A percentile compares a stretch with the other conserved stretches of the same genome.
Evolutionary conservation across 2,113 vertebrate species (phyloP).

Genomic region (Plecotus auritus): DNA sequence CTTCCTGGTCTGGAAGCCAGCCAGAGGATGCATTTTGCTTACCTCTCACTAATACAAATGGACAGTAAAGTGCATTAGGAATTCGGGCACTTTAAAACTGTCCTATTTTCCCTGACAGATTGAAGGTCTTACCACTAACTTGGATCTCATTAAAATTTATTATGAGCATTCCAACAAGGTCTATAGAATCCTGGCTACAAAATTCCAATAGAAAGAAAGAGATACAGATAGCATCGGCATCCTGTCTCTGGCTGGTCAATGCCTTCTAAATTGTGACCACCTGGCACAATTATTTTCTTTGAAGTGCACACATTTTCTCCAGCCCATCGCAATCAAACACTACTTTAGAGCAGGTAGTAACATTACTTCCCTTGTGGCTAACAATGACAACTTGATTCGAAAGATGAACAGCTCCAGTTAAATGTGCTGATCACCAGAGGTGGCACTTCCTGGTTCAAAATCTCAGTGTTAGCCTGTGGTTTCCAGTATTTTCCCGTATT

Average conservation of each 20-base stretch:
- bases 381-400: conserved; percentile 68
- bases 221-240: not conserved
- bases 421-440: conserved; percentile 42
- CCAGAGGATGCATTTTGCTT: not conserved
- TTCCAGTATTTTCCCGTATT: not conserved
- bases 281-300: conserved; percentile 54
- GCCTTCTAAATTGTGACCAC: conserved; percentile 3
- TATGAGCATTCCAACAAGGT: not conserved
- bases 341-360: conserved; percentile 66
- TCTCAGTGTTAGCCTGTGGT: conserved; percentile 31
- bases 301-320: conserved; percentile 49
- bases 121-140: conserved; percentile 15
- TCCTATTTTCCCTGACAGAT: not conserved
- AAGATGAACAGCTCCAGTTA: conserved; percentile 14
- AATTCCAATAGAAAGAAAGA: not conserved
- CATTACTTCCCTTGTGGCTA: conserved; percentile 46
- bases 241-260: not conserved
- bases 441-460: conserved; percentile 38
- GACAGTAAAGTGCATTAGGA: not conserved
- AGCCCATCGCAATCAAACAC: conserved; percentile 58
- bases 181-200: not conserved
- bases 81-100: not conserved
- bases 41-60: not conserved
- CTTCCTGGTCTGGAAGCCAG: not conserved
- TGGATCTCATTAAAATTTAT: conserved; percentile 31